Conservation (phyloP, 2,888 invertebrate species). For the Tortricodes alternella region DNA sequence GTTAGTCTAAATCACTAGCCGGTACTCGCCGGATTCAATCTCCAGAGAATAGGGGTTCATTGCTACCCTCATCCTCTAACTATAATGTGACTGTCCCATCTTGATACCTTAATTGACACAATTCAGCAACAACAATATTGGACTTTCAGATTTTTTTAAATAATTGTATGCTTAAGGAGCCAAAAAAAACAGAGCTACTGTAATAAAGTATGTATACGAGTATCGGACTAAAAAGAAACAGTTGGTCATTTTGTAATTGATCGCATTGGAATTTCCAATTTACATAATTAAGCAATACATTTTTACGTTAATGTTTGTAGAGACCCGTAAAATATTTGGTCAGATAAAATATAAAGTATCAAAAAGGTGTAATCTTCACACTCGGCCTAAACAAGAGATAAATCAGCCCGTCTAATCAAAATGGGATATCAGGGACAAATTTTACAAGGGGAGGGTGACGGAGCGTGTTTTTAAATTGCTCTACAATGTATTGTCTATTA, state of each 20-base stretch:
- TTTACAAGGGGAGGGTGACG: slow-evolving; percentile 69
- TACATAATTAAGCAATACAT: slow-evolving; percentile 40
- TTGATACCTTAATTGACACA: slow-evolving; percentile 51
- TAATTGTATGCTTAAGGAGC: neutral
- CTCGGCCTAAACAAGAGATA: slow-evolving; percentile 72
- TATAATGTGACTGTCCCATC: slow-evolving; percentile 41
- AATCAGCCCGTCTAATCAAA: slow-evolving; percentile 80
- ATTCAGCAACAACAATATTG: neutral
- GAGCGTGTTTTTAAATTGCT: slow-evolving; percentile 77
- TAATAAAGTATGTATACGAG: slow-evolving; percentile 22
- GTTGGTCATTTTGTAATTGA: slow-evolving; percentile 29
- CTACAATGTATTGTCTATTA: slow-evolving; percentile 73
- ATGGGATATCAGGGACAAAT: slow-evolving; percentile 79
- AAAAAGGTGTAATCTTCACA: slow-evolving; percentile 52
- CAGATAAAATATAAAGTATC: slow-evolving; percentile 53
- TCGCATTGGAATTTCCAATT: slow-evolving; percentile 35
- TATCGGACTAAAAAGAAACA: slow-evolving; percentile 7
- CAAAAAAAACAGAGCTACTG: slow-evolving; percentile 21
- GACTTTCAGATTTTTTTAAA: neutral
- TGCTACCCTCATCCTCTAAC: slow-evolving; percentile 50
- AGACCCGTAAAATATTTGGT: slow-evolving; percentile 23
- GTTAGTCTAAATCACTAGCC: slow-evolving; percentile 74
- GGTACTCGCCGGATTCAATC: slow-evolving; percentile 61
- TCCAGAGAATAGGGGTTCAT: slow-evolving; percentile 54
- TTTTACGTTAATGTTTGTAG: slow-evolving; percentile 24